Evolutionary conservation across 2,113 vertebrate species (phyloP), one percentile per base, ranked within the genome.

Genomic region (Hippocampus comes): DNA sequence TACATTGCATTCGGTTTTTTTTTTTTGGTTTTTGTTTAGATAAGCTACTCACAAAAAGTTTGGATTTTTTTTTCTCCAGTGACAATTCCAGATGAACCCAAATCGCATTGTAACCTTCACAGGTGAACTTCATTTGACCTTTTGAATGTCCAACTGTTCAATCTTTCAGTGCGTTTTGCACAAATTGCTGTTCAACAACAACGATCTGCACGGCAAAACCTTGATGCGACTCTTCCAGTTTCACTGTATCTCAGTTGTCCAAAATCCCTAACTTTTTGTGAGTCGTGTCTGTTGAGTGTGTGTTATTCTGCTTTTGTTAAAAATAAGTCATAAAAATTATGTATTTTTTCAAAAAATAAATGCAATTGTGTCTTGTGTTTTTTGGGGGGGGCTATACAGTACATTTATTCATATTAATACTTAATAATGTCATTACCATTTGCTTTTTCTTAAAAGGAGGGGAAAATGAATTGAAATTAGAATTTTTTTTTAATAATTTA

Each of bases 301-400:
- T 70, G 27, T 72, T 75, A 46, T 71, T 74, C 11, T 53, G 30
- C 23, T 0, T 43, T 11, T 70, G 42, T 63, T 5, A 42, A 72
- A 72, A 48, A 57, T 11, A 23, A 15, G 6, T 12, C 3, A 12
- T 46, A 12, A 59, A 5, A 17, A 59, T 3, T 38, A n/a, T 68
- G 43, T 46, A 46, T 69, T 41, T 68, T 46, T 63, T 34, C 46
- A 68, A 74, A 77, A 83, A 78, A 34, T 18, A 74, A 0, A 42
- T 30, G 20, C 1, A 27, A n/a, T 59, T 59, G 23, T 60, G 6
- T 34, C 12, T 30, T 30, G 10, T 15, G 6, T 55, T 27, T 59
- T 17, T 60, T 49, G 2, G 11, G 9, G n/a, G 10, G 9, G 11
- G 11, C 9, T 49, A 0, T 5, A 18, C 48, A 17, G 17, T 51